These are phyloP conservation scores for Zophobas atratus DNA, from an alignment of 1,140 invertebrate genomes.

Conservation along the genomic window DNA sequence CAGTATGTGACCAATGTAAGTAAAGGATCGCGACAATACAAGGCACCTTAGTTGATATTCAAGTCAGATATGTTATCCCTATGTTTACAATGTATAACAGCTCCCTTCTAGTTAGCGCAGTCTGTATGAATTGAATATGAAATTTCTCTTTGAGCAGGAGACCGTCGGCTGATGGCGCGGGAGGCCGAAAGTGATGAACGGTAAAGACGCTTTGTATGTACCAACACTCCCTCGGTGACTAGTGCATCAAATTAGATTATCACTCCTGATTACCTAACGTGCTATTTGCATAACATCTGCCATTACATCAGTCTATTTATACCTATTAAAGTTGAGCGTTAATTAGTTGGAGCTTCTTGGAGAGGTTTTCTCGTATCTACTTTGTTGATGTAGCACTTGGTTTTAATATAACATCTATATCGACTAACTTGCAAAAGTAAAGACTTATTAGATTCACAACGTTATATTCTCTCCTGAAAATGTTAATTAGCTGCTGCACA, in stretches of 20 bases:
- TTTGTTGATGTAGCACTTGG: background rate
- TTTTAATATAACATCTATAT: no score
- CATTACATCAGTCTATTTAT: constrained; percentile 21
- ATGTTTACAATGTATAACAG: constrained; percentile 58
- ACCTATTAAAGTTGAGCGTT: background rate
- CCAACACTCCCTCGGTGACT: constrained; percentile 7
- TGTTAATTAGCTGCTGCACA: no score
- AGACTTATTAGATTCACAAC: no score
- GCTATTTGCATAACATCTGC: constrained; percentile 48
- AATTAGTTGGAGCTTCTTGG: constrained; percentile 1
- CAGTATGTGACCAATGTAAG: constrained; percentile 38
- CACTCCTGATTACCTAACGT: constrained; percentile 48
- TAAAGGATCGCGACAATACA: constrained; percentile 36
- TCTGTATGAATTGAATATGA: constrained; percentile 57
- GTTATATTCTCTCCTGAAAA: no score
- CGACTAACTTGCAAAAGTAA: no score
- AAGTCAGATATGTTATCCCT: constrained; percentile 53
- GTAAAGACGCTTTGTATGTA: constrained; percentile 48
- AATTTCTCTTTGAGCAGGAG: constrained; percentile 53
- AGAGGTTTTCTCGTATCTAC: background rate
- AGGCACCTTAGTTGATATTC: constrained; percentile 50
- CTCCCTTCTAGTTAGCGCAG: constrained; percentile 54
- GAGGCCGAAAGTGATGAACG: constrained; percentile 43
- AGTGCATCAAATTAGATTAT: constrained; percentile 46
- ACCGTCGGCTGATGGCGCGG: constrained; percentile 15